A percentile compares a stretch with the other conserved stretches of the same genome.
Conservation (phyloP, 92 coral and sea anemone genomes). For the Epizoanthus fatuus region DNA sequence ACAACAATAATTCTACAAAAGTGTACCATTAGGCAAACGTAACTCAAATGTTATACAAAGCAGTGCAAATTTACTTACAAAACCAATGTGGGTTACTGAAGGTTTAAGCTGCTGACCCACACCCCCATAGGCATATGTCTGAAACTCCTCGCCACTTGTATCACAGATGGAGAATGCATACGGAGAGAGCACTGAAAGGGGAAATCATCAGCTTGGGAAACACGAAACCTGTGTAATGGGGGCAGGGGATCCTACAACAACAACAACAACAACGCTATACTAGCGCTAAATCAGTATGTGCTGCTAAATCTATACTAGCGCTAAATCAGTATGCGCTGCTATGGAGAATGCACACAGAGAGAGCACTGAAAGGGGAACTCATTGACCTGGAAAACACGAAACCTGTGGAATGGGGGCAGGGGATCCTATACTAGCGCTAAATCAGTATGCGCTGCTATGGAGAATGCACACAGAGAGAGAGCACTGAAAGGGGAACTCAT, state of each 20-base stretch:
- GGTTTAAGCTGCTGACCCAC: slow-evolving; percentile 87
- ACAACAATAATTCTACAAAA: background rate
- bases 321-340: background rate
- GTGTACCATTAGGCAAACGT: background rate
- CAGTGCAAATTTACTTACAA: slow-evolving; percentile 73
- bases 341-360: slow-evolving; percentile 90
- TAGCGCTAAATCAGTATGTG: too few species aligned
- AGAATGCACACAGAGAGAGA: slow-evolving; percentile 90
- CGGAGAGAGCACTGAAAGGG: slow-evolving; percentile 85
- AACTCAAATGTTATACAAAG: background rate
- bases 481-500: slow-evolving; percentile 62
- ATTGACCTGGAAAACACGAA: background rate
- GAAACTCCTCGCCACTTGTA: slow-evolving; percentile 80
- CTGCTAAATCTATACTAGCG: too few species aligned
- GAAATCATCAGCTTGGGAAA: background rate
- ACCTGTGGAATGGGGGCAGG: background rate
- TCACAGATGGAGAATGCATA: slow-evolving; percentile 96
- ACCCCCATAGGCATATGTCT: slow-evolving; percentile 85
- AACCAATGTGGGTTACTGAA: slow-evolving; percentile 59
- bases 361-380: slow-evolving; percentile 63
- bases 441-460: slow-evolving; percentile 30
- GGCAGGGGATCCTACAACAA: background rate
- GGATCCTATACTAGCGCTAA: background rate
- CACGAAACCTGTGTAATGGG: background rate
- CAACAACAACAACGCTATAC: too few species aligned